Percentiles rank a stretch among this genome's conserved stretches.
Evolutionary conservation across 2,113 vertebrate species (phyloP).

Genomic region (Siniperca knerii): DNA sequence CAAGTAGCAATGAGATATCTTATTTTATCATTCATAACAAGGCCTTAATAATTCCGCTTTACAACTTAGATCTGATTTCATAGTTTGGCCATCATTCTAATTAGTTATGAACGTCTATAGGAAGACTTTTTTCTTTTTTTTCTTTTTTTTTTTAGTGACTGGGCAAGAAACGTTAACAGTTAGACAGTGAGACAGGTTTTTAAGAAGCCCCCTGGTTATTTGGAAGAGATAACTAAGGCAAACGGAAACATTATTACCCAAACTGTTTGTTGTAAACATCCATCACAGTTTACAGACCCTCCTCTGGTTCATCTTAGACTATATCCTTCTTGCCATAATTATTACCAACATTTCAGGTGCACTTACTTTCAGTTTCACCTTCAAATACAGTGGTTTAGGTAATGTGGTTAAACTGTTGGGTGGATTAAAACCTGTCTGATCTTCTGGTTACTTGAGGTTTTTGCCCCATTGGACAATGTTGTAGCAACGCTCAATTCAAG

Average conservation of each 20-base stretch:
- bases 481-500: no score
- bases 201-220: no score
- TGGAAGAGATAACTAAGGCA: background rate
- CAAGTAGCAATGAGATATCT: background rate
- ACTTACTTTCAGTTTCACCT: no score
- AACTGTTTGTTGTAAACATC: background rate
- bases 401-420: background rate
- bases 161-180: background rate
- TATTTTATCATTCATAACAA: background rate
- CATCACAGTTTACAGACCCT: background rate
- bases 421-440: background rate
- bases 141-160: background rate
- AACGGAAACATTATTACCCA: background rate
- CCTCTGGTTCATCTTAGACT: background rate
- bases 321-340: background rate
- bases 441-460: no score
- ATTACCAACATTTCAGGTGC: no score
- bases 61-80: background rate
- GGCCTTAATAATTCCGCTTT: background rate
- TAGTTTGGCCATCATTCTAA: background rate
- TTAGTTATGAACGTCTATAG: background rate
- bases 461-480: no score
- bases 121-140: background rate
- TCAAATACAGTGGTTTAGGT: background rate
- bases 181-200: background rate